Base-by-base conservation (phyloP, 2,113 vertebrate genomes). In the Amphiprion percula region DNA sequence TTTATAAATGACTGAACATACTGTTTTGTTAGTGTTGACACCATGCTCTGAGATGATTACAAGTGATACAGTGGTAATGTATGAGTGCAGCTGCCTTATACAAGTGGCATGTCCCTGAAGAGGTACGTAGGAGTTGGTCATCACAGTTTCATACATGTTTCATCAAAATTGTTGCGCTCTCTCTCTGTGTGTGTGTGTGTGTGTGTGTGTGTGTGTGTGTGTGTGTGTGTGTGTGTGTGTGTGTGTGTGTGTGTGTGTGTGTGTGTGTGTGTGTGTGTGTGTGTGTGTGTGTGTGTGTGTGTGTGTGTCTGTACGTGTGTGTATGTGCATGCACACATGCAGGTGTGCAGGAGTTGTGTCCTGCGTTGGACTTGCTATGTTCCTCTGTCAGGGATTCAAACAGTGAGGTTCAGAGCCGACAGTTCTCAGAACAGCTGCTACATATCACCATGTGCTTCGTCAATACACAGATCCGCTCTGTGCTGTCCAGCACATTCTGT, bases 351-450 rank as follows among this genome's bases (percentile, higher is more conserved):
- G 95, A 96, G 67, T 71, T 99, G 77, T 93, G 87, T 67, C 97
- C 97, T 39, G 98, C 98, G 0, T 77, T 99, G 52, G 94, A 99
- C 86, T 87, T 99, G 53, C 94, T 99, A 37, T 96, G 93, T 64
- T 94, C 93, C 2, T 95, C 97, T 0, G 96, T 99, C 91, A 95
- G 80, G 80, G 97, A 96, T 17, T 98, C 93, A 0, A 91, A 97
- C 69, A 85, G 94, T 10, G 98, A 99, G 87, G 91, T 96, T 39
- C 96, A 98, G 70, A 97, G 97, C 81, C 96, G 96, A 30, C 97
- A 96, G 82, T 99, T 99, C 67, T 97, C 97, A 0, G 97, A 99
- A 65, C 98, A 99, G 64, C 94, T 99, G 68, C 94, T 99, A 63
- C 95, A 88, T 90, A 95, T 98, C 80, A 97, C 97, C 0, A 65